phyloP scores from a whole-genome alignment of 2,888 invertebrate species.

The Apantesis nais region DNA sequence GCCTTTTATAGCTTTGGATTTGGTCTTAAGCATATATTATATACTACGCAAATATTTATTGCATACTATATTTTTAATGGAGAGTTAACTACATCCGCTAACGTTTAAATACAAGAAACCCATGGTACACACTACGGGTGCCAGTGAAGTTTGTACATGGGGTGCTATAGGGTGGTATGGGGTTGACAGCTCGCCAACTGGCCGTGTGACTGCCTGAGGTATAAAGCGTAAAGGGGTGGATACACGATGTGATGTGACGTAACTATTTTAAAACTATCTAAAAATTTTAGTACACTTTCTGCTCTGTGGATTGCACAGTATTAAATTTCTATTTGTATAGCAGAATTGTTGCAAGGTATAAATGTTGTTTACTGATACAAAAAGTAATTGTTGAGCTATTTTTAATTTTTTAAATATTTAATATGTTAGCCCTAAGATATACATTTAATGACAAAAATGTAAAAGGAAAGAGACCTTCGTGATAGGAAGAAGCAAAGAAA shows the following conservation, averaged over 20 bases:
- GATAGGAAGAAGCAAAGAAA: background rate
- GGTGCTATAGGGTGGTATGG: slow-evolving; percentile 2
- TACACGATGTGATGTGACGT: background rate
- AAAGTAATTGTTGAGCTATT: too few species aligned
- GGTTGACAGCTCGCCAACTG: slow-evolving; percentile 14
- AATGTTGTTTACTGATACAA: too few species aligned
- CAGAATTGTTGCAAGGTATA: too few species aligned
- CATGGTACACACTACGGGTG: slow-evolving; percentile 6
- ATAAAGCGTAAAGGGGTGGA: background rate
- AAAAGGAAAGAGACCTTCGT: too few species aligned
- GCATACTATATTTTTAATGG: too few species aligned
- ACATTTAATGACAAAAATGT: too few species aligned
- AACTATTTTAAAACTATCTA: background rate
- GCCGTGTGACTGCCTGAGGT: slow-evolving; percentile 12
- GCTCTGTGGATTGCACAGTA: too few species aligned
- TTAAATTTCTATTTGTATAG: background rate
- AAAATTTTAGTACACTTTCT: background rate
- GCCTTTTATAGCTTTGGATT: too few species aligned
- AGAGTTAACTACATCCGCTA: slow-evolving; percentile 1
- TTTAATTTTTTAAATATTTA: too few species aligned
- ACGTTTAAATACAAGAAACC: background rate
- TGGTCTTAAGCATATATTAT: too few species aligned
- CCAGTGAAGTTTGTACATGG: slow-evolving; percentile 12
- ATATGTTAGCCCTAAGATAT: too few species aligned
- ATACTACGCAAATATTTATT: too few species aligned